Evolutionary conservation across 2,113 vertebrate species (phyloP), one percentile per base, ranked within the genome.

Genomic region (Hyaena hyaena): DNA sequence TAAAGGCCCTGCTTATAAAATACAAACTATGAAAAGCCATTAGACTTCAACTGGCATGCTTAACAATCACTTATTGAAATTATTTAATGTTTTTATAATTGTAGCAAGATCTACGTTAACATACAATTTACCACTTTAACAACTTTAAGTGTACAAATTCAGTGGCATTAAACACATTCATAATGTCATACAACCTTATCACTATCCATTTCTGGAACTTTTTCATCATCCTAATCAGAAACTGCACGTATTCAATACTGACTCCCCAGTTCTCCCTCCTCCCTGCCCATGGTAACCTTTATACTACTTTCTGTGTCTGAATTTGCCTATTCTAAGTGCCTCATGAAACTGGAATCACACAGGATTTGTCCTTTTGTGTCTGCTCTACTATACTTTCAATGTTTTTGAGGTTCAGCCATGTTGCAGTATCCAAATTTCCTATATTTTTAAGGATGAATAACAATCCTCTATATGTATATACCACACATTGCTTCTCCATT

Each of bases 11-110:
- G 23, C 55, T 71, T 69, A 92, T 11, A 96, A 97, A 81, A 85
- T 23, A 68, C 15, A 90, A 87, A 90, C n/a, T 65, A 83, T 55
- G 48, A 94, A 95, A 93, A 81, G 9, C 28, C 73, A 80, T 79
- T 92, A 50, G 87, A n/a, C 31, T 82, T 71, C 53, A 79, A 85
- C n/a, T 61, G n/a, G 12, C 9, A 93, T 68, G 33, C 33, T 12
- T 79, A 10, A 80, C 53, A 84, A 66, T 85, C 45, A 93, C 69
- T 84, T 84, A 95, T 0, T 61, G 19, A 85, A 91, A 76, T 88
- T 92, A 85, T 28, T 53, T 35, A 80, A 84, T 39, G 55, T 53
- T 92, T 66, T 85, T 81, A 50, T 15, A 69, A 50, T 19, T 74
- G 10, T 65, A 31, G 28, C 23, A 73, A 88, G 88, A 94, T 35